A percentile compares a stretch with the other conserved stretches of the same genome.
These are phyloP conservation scores for Nicator chloris DNA, from an alignment of 2,113 vertebrate genomes.

Conservation along the genomic window DNA sequence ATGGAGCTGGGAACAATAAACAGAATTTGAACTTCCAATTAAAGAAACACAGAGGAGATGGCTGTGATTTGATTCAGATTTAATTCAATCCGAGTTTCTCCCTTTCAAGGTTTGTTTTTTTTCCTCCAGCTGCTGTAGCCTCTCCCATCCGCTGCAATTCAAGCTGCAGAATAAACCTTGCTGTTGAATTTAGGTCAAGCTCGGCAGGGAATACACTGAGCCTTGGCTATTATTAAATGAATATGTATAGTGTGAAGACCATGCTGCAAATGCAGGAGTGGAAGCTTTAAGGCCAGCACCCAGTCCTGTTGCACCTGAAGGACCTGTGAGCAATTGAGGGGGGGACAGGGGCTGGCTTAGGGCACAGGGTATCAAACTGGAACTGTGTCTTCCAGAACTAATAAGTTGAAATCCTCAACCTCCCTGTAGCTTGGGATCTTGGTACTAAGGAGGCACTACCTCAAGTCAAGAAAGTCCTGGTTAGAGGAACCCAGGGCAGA, in stretches of 20 bases:
- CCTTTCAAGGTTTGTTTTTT: background rate
- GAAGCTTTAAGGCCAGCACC: background rate
- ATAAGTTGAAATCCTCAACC: background rate
- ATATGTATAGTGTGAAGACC: background rate
- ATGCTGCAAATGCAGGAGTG: background rate
- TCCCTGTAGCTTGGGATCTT: background rate
- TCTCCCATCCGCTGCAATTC: background rate
- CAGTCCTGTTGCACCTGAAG: background rate
- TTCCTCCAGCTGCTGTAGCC: background rate
- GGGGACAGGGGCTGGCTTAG: background rate
- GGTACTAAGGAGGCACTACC: background rate
- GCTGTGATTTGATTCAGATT: background rate
- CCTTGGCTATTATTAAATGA: background rate
- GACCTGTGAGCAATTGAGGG: background rate
- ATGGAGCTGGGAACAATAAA: background rate
- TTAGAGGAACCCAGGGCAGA: background rate
- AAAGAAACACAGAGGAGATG: background rate
- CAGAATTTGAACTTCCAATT: background rate
- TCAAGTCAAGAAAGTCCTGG: background rate
- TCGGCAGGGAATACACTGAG: background rate
- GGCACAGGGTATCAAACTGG: background rate
- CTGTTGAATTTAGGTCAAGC: slow-evolving; percentile 28
- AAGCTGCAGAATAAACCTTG: background rate
- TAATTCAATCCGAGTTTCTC: background rate
- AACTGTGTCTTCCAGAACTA: background rate